phyloP scores from a whole-genome alignment of 2,797 vertebrate genomes.

The Okamejei kenojei region DNA sequence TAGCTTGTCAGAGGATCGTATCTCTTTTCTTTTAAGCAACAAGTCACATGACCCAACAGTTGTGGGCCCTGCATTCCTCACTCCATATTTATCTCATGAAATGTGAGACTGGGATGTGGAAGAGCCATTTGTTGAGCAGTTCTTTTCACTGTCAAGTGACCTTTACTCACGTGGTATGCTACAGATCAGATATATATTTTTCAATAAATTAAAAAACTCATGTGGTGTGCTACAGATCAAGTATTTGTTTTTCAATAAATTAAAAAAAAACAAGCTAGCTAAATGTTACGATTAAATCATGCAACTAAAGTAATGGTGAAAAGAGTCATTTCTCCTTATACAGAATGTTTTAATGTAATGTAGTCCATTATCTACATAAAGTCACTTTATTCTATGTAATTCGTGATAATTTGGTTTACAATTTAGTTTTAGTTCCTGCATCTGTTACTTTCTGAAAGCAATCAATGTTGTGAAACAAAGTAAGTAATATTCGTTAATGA shows the following conservation, averaged over 20 bases:
- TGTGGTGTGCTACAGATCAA: background rate
- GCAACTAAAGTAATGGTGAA: background rate
- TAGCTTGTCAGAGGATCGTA: constrained; percentile 53
- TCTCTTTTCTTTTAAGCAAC: constrained; percentile 54
- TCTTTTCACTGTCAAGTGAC: constrained; percentile 19
- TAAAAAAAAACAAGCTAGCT: background rate
- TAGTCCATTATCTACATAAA: background rate
- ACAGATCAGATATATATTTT: background rate
- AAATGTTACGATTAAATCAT: background rate
- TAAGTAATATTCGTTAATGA: no score
- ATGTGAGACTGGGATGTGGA: constrained; percentile 48
- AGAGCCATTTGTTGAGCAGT: constrained; percentile 24
- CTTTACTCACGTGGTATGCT: background rate
- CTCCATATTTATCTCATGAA: constrained; percentile 57
- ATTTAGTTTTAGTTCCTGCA: no score
- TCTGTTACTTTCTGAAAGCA: no score
- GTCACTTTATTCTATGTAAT: no score
- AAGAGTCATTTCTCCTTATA: background rate
- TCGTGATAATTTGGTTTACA: no score
- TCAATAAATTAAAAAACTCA: background rate
- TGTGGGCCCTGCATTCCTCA: constrained; percentile 46
- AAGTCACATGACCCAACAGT: constrained; percentile 41
- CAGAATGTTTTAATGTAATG: background rate
- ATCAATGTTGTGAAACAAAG: no score
- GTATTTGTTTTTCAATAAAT: background rate